Evolutionary conservation across 1,140 invertebrate species (phyloP).

Genomic region (Rhopalosiphum maidis): DNA sequence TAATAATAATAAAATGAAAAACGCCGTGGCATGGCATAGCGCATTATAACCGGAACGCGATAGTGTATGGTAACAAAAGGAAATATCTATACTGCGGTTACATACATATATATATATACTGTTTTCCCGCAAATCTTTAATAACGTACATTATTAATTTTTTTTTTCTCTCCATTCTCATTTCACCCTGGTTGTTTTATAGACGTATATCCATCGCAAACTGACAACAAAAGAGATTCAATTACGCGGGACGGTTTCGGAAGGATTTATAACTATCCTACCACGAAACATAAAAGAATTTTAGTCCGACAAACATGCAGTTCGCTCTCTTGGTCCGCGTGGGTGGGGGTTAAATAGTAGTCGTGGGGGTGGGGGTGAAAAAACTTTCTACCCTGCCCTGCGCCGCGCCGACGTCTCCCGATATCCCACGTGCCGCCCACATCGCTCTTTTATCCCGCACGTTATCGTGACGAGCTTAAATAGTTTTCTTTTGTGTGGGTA

Average conservation of each 20-base stretch:
- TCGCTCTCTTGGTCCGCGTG: background rate
- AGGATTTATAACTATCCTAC: constrained; percentile 46
- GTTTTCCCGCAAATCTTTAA: constrained; percentile 30
- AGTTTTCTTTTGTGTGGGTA: constrained; percentile 38
- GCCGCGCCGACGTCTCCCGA: no score
- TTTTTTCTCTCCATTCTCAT: background rate
- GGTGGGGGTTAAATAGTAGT: background rate
- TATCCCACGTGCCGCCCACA: background rate
- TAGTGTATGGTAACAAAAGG: constrained; percentile 16
- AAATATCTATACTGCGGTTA: background rate
- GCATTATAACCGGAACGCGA: background rate
- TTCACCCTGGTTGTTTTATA: constrained; percentile 13
- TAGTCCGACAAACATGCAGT: constrained; percentile 40
- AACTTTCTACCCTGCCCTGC: background rate
- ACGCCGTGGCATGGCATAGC: background rate
- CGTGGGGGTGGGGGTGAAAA: background rate
- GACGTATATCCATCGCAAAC: constrained; percentile 42
- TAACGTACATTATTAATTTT: constrained; percentile 50
- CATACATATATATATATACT: background rate
- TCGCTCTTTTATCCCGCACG: constrained; percentile 9
- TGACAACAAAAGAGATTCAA: constrained; percentile 52
- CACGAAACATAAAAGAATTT: constrained; percentile 46
- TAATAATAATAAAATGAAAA: background rate
- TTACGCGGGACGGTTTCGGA: constrained; percentile 33
- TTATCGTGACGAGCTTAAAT: constrained; percentile 27